phyloP scores from a whole-genome alignment of 1,140 invertebrate species.

The Drosophila nikananu region DNA sequence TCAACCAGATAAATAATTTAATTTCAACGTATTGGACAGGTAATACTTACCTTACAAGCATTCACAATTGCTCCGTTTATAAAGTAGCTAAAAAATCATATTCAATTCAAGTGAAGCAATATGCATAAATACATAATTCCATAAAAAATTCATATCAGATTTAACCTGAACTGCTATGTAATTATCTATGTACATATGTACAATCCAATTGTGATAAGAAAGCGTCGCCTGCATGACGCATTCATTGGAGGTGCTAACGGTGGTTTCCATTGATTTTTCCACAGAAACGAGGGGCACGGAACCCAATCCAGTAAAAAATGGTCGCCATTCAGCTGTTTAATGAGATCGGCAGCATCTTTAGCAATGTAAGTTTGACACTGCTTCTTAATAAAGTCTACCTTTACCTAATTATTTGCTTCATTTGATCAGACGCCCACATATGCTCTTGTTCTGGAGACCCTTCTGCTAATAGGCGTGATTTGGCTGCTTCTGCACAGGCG shows the following conservation, averaged over 20 bases:
- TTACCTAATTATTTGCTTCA: not conserved
- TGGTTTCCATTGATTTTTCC: constrained; percentile 72
- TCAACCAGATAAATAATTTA: not conserved
- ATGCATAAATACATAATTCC: not conserved
- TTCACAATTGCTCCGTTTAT: not conserved
- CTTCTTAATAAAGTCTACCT: not conserved
- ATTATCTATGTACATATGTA: not conserved
- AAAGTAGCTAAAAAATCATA: too few relatives aligned
- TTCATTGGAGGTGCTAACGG: constrained; percentile 17
- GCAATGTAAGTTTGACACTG: constrained; percentile 64
- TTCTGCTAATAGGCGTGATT: constrained; percentile 76
- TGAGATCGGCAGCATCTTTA: constrained; percentile 80
- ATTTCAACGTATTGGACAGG: not conserved
- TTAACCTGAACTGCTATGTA: not conserved
- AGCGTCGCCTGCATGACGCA: constrained; percentile 58
- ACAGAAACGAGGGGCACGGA: constrained; percentile 22
- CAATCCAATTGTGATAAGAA: constrained; percentile 54
- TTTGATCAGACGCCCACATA: constrained; percentile 71
- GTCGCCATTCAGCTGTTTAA: constrained; percentile 77
- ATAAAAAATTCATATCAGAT: not conserved
- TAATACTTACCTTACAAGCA: not conserved
- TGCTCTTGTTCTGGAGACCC: constrained; percentile 70
- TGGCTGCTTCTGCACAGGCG: constrained; percentile 77
- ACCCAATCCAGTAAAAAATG: constrained; percentile 53
- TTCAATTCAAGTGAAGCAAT: not conserved